Evolutionary conservation across 1,140 invertebrate genomes (phyloP).

Genomic region (Papilio glaucus): DNA sequence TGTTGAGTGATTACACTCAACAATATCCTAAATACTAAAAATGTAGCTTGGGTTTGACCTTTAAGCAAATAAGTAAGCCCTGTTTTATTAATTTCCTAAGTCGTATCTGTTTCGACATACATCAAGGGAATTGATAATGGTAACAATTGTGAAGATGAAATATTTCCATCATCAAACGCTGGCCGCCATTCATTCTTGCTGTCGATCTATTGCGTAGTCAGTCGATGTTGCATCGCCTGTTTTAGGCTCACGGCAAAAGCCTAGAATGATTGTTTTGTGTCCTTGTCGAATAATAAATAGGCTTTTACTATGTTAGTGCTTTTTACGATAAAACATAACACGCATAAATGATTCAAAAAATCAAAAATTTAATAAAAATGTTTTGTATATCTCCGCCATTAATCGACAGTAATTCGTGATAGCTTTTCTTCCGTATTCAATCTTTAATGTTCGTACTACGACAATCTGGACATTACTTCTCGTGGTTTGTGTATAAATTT

Average conservation of each 20-base stretch:
- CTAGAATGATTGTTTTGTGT: neutral
- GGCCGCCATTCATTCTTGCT: too few relatives aligned
- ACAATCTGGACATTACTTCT: neutral
- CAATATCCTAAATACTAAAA: too few relatives aligned
- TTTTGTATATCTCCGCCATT: neutral
- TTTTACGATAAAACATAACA: neutral
- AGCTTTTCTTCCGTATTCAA: slow-evolving; percentile 10
- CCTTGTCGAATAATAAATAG: neutral
- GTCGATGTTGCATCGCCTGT: neutral
- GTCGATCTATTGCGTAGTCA: neutral
- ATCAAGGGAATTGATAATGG: too few relatives aligned
- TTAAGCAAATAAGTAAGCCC: too few relatives aligned
- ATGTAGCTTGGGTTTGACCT: too few relatives aligned
- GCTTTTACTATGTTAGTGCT: neutral
- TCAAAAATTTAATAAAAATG: neutral
- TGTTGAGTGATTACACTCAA: too few relatives aligned
- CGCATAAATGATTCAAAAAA: neutral
- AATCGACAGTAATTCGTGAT: neutral
- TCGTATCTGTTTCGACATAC: too few relatives aligned
- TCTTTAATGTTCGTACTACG: neutral
- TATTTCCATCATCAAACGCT: too few relatives aligned
- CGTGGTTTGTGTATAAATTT: neutral
- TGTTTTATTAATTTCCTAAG: too few relatives aligned
- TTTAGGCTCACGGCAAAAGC: neutral
- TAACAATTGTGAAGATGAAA: too few relatives aligned